Evolutionary conservation across 2,113 vertebrate genomes (phyloP).

Genomic region (Suricata suricatta): DNA sequence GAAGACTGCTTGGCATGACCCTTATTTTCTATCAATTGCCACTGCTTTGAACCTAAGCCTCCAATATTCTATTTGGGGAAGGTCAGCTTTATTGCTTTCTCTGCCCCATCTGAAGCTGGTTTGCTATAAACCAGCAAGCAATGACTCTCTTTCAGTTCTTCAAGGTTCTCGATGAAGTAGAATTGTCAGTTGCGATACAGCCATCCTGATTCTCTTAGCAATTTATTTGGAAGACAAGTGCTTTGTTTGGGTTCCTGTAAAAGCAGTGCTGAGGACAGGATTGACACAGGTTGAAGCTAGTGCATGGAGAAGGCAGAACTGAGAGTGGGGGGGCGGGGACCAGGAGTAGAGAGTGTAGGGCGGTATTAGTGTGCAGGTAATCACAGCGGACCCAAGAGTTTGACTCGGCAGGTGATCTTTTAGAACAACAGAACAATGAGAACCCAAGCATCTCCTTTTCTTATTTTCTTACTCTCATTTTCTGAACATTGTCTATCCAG

Average conservation of each 20-base stretch:
- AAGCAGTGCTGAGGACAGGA: neutral
- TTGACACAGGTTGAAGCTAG: neutral
- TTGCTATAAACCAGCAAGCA: neutral
- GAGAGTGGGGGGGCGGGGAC: fast-evolving
- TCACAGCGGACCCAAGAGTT: fast-evolving
- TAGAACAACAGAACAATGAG: neutral
- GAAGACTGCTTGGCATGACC: neutral
- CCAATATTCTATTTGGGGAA: neutral
- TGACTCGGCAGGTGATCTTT: neutral
- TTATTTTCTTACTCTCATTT: neutral
- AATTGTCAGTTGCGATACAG: neutral
- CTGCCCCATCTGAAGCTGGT: neutral
- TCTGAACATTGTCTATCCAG: neutral
- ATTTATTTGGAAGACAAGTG: neutral
- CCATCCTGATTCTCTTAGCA: neutral
- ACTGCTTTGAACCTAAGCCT: neutral
- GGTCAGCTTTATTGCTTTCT: neutral
- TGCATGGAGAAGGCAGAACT: neutral
- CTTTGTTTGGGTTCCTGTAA: neutral
- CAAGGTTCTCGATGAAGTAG: neutral
- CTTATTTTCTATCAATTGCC: slow-evolving; percentile 26
- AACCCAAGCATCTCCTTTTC: neutral
- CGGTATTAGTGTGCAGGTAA: neutral
- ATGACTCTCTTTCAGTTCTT: neutral
- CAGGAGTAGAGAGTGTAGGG: neutral